Evolutionary conservation across 1,140 invertebrate species (phyloP), one percentile per base, ranked within the genome.

Genomic region (Periplaneta americana): DNA sequence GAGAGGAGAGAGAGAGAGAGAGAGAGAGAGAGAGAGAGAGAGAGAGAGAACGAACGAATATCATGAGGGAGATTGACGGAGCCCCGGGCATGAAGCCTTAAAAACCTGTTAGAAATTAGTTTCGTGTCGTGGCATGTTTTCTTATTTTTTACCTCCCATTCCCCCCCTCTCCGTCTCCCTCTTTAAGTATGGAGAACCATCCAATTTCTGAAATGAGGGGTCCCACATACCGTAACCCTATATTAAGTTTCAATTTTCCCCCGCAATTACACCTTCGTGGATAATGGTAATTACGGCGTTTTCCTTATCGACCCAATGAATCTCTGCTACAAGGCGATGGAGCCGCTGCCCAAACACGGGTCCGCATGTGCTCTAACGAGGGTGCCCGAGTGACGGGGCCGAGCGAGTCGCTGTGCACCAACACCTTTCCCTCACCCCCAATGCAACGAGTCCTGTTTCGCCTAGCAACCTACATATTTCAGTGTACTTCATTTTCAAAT

Each of bases 171-270:
- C 2, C 35, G 32, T 80, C 34, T 37, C 79, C 32, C 39, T 37
- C 79, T 22, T 39, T 80, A 80, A 80, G 11, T 31, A 32, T 32
- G 48, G 31, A 48, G 79, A 35, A 74, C 36, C 79, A 33, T 34
- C 75, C 75, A 77, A 77, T 77, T 77, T 77, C n/a, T 18, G 33
- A 80, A 80, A 80, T 39, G 31, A 80, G 79, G 33, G 79, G 79
- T 74, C 37, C 37, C 79, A 31, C 34, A 37, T 39, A 22, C 28
- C 39, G 79, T 35, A 80, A 80, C 79, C 79, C 79, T 80, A 39
- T 80, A 66, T 80, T 80, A 80, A 80, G 79, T 37, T 80, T 80
- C 79, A 80, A 80, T 80, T 80, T 80, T 48, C 79, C 79, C 48
- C 79, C 79, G 34, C 79, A 80, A 80, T 80, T 80, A 80, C 79